Percentiles rank a stretch among this genome's conserved stretches.
Conservation (phyloP, 2,888 invertebrate species). For the Xestobium rufovillosum region DNA sequence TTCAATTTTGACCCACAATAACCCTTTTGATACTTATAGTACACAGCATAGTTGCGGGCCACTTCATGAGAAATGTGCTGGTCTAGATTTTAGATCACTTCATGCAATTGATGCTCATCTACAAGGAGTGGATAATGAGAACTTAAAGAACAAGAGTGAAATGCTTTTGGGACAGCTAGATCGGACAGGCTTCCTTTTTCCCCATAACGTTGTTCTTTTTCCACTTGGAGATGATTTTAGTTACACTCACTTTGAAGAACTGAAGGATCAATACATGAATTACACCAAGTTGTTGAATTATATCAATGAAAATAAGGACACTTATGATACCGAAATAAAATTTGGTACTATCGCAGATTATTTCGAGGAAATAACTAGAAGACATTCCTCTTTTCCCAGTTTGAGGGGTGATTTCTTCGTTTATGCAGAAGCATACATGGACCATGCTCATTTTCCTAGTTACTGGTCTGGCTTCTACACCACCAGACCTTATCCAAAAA, state of each 20-base stretch:
- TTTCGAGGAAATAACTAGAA: constrained; percentile 66
- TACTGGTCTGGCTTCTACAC: constrained; percentile 98
- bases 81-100: constrained; percentile 75
- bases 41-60: constrained; percentile 96
- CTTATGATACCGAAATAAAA: constrained; percentile 62
- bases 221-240: constrained; percentile 96
- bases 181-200: constrained; percentile 79
- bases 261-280: constrained; percentile 90
- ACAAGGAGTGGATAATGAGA: constrained; percentile 75
- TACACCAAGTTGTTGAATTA: constrained; percentile 85
- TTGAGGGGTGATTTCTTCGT: constrained; percentile 94
- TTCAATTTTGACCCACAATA: constrained; percentile 78
- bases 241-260: constrained; percentile 82
- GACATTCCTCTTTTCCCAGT: constrained; percentile 64
- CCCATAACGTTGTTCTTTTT: constrained; percentile 87
- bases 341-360: constrained; percentile 92
- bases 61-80: constrained; percentile 79
- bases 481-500: constrained; percentile 79
- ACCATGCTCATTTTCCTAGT: constrained; percentile 83
- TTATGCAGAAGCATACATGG: constrained; percentile 89
- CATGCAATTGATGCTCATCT: constrained; percentile 73
- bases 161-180: constrained; percentile 82
- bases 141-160: constrained; percentile 78
- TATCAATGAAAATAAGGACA: constrained; percentile 71
- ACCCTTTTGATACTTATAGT: constrained; percentile 94